Conservation (phyloP, 1,140 invertebrate species). For the Drosophila athabasca region DNA sequence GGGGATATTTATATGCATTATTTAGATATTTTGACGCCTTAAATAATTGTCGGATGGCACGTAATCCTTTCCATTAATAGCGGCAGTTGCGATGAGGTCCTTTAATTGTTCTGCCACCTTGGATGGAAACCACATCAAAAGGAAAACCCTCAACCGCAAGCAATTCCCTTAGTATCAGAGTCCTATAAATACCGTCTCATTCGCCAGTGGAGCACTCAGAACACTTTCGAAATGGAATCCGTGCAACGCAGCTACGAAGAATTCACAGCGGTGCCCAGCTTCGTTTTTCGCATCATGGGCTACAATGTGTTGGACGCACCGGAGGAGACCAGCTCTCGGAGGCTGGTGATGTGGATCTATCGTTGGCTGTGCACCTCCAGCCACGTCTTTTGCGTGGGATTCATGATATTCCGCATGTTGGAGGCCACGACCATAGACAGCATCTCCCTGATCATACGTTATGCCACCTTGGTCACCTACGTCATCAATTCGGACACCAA, state of each 20-base stretch:
- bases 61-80: background rate
- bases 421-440: conserved; percentile 30
- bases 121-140: too few relatives aligned
- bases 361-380: conserved; percentile 23
- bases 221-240: conserved; percentile 29
- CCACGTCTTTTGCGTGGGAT: conserved; percentile 21
- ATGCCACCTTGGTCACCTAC: conserved; percentile 48
- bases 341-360: conserved; percentile 21
- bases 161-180: conserved; percentile 9
- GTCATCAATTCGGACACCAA: conserved; percentile 57
- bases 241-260: conserved; percentile 42
- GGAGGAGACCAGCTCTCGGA: background rate
- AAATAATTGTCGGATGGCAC: conserved; percentile 6
- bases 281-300: conserved; percentile 29
- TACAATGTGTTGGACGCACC: conserved; percentile 24
- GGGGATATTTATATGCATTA: conserved; percentile 6
- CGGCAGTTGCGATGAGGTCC: conserved; percentile 3
- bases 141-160: conserved; percentile 23
- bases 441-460: conserved; percentile 40
- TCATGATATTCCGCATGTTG: conserved; percentile 33
- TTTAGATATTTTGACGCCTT: conserved; percentile 16
- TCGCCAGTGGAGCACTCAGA: background rate
- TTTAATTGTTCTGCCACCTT: too few relatives aligned
- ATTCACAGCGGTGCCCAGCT: conserved; percentile 29
- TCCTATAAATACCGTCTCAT: conserved; percentile 32